These are phyloP conservation scores for Ceratoteleas bidentatus DNA, from an alignment of 1,140 invertebrate species.

Conservation along the genomic window DNA sequence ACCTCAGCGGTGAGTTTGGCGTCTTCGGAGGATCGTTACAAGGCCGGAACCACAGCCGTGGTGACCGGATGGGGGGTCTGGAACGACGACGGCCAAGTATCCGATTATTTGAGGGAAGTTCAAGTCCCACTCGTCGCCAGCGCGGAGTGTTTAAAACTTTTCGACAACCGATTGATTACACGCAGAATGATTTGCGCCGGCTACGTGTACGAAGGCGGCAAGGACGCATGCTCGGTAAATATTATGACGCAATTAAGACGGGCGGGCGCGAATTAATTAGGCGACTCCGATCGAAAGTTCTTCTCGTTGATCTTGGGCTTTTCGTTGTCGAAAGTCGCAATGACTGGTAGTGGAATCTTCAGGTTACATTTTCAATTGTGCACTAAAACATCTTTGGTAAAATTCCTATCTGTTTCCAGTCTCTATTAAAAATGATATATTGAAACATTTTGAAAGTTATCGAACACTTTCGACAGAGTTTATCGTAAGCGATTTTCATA, in stretches of 20 bases:
- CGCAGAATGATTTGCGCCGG: slow-evolving; percentile 85
- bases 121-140: slow-evolving; percentile 77
- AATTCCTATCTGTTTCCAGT: no score
- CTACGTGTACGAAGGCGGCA: slow-evolving; percentile 82
- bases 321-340: no score
- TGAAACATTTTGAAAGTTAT: no score
- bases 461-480: no score
- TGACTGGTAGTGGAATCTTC: no score
- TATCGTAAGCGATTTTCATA: no score
- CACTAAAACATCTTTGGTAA: no score
- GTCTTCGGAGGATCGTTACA: slow-evolving; percentile 55
- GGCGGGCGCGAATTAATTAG: not conserved
- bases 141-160: slow-evolving; percentile 72
- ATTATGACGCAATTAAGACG: slow-evolving; percentile 14
- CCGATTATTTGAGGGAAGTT: slow-evolving; percentile 79
- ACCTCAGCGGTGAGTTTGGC: slow-evolving; percentile 70
- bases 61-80: slow-evolving; percentile 83
- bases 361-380: no score
- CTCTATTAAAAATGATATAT: no score
- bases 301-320: no score
- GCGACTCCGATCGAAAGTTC: no score
- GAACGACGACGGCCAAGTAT: slow-evolving; percentile 71
- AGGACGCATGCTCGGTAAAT: slow-evolving; percentile 81
- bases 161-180: slow-evolving; percentile 75
- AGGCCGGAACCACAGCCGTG: slow-evolving; percentile 72